phyloP scores from a whole-genome alignment of 1,140 invertebrate species.

The Hesperophylax magnus region DNA sequence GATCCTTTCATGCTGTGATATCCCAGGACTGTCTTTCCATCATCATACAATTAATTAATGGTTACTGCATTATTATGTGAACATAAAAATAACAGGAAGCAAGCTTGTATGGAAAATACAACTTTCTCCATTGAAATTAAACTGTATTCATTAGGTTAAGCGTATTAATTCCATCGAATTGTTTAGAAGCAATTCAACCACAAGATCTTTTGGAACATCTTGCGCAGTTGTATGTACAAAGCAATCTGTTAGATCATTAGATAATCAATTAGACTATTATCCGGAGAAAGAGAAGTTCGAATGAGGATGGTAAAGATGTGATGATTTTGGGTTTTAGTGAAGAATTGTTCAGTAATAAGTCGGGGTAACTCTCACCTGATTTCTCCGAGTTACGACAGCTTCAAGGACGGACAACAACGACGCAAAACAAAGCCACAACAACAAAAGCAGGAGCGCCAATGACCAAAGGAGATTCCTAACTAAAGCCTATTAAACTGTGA shows the following conservation, averaged over 20 bases:
- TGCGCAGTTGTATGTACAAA: conserved; percentile 17
- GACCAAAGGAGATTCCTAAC: not conserved
- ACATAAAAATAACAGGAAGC: too few species aligned
- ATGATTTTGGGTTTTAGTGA: conserved; percentile 51
- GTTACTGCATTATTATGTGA: too few species aligned
- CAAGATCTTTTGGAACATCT: too few species aligned
- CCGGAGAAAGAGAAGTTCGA: conserved; percentile 23
- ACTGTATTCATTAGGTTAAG: too few species aligned
- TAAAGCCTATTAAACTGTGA: not conserved
- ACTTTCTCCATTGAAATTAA: too few species aligned
- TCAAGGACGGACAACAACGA: not conserved
- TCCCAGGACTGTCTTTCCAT: too few species aligned
- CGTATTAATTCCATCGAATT: too few species aligned
- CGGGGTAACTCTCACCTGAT: conserved; percentile 55
- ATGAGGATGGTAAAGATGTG: conserved; percentile 43
- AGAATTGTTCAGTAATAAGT: conserved; percentile 44
- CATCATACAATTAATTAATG: too few species aligned
- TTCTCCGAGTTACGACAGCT: conserved; percentile 15
- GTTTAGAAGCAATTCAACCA: too few species aligned
- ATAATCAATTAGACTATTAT: not conserved
- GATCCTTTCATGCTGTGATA: too few species aligned
- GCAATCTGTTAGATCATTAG: conserved; percentile 14
- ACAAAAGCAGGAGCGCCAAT: conserved; percentile 14
- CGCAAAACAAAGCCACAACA: conserved; percentile 6
- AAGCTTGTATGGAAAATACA: too few species aligned